Conservation (phyloP, 2,113 vertebrate species). For the Festucalex cinctus region DNA sequence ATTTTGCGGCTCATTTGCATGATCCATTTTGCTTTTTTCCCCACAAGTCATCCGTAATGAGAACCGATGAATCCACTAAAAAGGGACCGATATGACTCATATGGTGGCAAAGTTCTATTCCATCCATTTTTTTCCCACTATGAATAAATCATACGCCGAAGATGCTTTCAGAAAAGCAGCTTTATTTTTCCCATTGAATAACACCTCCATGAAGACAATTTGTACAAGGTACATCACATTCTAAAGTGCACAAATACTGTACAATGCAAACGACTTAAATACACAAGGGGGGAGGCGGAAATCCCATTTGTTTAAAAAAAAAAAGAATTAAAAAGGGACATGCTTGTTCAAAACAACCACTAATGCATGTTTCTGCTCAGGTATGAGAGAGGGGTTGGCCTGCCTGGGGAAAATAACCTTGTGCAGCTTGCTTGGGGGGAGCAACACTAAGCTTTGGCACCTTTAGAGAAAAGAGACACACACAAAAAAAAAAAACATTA, state of each 20-base stretch:
- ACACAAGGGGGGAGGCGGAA: conserved; percentile 60
- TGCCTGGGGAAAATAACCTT: conserved; percentile 65
- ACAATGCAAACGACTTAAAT: conserved; percentile 80
- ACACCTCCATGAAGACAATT: conserved; percentile 79
- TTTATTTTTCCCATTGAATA: conserved; percentile 78
- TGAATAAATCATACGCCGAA: conserved; percentile 34
- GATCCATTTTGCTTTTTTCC: neutral
- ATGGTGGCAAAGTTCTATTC: too few relatives aligned
- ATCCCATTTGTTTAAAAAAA: conserved; percentile 43
- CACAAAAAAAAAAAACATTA: conserved; percentile 58
- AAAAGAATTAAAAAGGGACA: conserved; percentile 62
- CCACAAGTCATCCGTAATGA: neutral
- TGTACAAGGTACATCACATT: conserved; percentile 91
- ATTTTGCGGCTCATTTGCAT: neutral
- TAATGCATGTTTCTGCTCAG: conserved; percentile 65
- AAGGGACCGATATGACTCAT: neutral
- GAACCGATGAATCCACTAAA: neutral
- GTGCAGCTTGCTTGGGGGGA: conserved; percentile 71
- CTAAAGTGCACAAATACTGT: conserved; percentile 89
- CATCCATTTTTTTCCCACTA: neutral
- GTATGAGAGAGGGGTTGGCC: conserved; percentile 62
- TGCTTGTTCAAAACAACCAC: conserved; percentile 65
- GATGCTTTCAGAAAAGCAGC: conserved; percentile 72
- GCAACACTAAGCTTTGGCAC: conserved; percentile 90
- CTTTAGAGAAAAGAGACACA: conserved; percentile 80